phyloP scores from a whole-genome alignment of 2,888 invertebrate species.

The Anticlea derivata region DNA sequence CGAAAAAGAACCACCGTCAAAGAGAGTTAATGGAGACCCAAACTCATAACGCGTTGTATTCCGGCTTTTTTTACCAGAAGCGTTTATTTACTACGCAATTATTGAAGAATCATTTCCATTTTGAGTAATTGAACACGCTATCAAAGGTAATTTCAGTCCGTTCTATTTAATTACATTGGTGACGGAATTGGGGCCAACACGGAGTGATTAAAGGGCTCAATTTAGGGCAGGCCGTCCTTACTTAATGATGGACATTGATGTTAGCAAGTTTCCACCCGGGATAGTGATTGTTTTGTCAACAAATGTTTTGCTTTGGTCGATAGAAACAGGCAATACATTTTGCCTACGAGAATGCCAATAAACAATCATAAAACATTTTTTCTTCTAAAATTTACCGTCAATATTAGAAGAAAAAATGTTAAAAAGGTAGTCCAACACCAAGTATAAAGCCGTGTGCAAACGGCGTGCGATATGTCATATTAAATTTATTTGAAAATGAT shows the following conservation, averaged over 20 bases:
- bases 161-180: conserved; percentile 44
- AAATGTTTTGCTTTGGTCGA: conserved; percentile 16
- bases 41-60: conserved; percentile 3
- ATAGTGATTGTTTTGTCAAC: conserved; percentile 17
- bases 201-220: conserved; percentile 46
- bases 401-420: no score
- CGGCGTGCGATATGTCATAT: no score
- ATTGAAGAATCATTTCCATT: conserved; percentile 14
- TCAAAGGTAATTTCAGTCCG: conserved; percentile 35
- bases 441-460: no score
- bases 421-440: no score
- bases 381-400: no score
- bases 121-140: conserved; percentile 32
- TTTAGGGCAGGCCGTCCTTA: conserved; percentile 38
- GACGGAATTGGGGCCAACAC: conserved; percentile 35
- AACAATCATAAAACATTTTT: not conserved
- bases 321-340: conserved; percentile 9
- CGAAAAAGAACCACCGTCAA: conserved; percentile 1
- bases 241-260: conserved; percentile 34
- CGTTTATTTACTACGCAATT: conserved; percentile 1
- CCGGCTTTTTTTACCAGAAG: conserved; percentile 3
- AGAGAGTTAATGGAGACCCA: conserved; percentile 6
- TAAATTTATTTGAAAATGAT: no score
- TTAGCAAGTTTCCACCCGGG: conserved; percentile 17
- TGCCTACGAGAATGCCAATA: not conserved